These are phyloP conservation scores for Heterochromis multidens DNA, from an alignment of 2,113 vertebrate species.

Conservation along the genomic window DNA sequence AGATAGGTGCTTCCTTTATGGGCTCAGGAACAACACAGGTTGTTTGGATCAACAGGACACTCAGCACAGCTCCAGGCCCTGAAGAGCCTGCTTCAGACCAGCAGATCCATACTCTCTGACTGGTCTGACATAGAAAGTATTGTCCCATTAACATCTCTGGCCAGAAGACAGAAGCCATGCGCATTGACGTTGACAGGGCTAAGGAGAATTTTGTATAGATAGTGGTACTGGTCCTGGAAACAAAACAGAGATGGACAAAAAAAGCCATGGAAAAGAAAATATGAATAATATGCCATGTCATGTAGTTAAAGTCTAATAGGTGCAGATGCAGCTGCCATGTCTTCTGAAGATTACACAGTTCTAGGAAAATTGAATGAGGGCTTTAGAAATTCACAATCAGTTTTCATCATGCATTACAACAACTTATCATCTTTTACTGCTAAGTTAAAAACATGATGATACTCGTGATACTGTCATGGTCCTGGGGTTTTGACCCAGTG, in stretches of 20 bases:
- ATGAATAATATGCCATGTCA: not conserved
- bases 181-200: conserved; percentile 91
- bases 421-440: too few species aligned
- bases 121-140: conserved; percentile 83
- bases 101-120: conserved; percentile 92
- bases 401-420: too few species aligned
- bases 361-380: too few species aligned
- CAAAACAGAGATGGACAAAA: conserved; percentile 1
- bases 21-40: not conserved
- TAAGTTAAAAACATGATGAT: too few species aligned
- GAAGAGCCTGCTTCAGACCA: conserved; percentile 80
- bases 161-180: conserved; percentile 78
- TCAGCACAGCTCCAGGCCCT: not conserved
- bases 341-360: not conserved
- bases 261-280: not conserved
- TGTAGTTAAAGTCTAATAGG: not conserved
- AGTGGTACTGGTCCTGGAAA: conserved; percentile 92
- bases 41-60: not conserved
- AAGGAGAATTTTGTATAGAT: conserved; percentile 93
- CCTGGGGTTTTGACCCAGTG: too few species aligned
- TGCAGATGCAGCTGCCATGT: not conserved
- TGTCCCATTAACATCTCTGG: conserved; percentile 86
- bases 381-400: too few species aligned
- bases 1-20: conserved; percentile 78
- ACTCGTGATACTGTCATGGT: too few species aligned